Percentiles rank a stretch among this genome's conserved stretches.
Evolutionary conservation across 2,888 invertebrate genomes (phyloP).

Genomic region (Drosophila stalkeri): DNA sequence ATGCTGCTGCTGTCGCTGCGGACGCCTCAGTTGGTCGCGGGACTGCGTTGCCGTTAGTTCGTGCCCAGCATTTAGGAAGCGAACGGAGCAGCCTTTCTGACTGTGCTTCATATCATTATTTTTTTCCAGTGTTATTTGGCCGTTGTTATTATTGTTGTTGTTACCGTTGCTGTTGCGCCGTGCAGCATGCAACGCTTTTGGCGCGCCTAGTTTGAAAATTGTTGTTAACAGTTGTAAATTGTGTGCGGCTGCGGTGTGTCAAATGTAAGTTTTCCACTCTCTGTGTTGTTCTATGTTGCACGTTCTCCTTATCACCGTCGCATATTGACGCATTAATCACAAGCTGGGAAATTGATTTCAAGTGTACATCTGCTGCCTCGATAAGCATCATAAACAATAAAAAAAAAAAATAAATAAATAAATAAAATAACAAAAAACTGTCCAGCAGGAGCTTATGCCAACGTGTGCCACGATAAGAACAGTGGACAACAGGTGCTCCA

Average conservation of each 20-base stretch:
- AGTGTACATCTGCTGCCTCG: conserved; percentile 60
- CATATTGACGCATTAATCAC: conserved; percentile 47
- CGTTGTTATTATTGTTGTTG: conserved; percentile 10
- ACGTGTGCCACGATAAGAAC: conserved; percentile 27
- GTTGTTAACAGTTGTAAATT: conserved; percentile 21
- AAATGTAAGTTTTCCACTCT: conserved; percentile 46
- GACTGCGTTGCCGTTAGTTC: conserved; percentile 72
- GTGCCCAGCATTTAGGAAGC: conserved; percentile 45
- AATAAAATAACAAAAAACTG: conserved; percentile 15
- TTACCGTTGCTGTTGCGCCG: conserved; percentile 29
- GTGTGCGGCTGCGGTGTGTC: conserved; percentile 21
- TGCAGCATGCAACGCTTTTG: conserved; percentile 54
- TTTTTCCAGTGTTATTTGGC: conserved; percentile 51
- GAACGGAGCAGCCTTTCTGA: conserved; percentile 20
- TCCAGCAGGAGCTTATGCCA: conserved; percentile 21
- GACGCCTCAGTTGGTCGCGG: conserved; percentile 75
- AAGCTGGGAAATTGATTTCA: conserved; percentile 67
- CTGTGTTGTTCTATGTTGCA: conserved; percentile 6
- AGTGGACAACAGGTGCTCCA: conserved; percentile 49
- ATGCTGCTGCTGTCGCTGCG: conserved; percentile 58
- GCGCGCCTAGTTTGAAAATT: conserved; percentile 45
- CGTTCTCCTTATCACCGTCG: conserved; percentile 32
- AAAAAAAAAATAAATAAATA: neutral
- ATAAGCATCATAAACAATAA: conserved; percentile 47
- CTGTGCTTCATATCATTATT: conserved; percentile 17